These are phyloP conservation scores for Ceryle rudis DNA, from an alignment of 2,797 vertebrate genomes.

Conservation along the genomic window DNA sequence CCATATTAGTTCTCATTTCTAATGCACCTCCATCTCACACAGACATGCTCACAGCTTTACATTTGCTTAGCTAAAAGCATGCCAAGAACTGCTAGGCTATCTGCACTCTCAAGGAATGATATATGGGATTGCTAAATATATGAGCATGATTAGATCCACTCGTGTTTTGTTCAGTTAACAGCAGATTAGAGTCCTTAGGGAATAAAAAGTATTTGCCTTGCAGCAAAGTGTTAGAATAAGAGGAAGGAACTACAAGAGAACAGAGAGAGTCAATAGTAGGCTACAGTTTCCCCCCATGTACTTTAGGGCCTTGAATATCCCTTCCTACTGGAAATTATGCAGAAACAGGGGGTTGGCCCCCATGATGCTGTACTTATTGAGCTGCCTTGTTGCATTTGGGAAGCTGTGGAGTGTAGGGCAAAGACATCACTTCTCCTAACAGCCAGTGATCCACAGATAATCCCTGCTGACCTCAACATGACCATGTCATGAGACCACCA, in stretches of 20 bases:
- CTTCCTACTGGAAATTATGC: background rate
- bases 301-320: background rate
- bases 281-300: background rate
- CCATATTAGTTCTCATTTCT: background rate
- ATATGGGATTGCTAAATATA: background rate
- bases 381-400: background rate
- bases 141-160: background rate
- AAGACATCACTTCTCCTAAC: background rate
- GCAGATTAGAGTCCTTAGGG: background rate
- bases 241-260: background rate
- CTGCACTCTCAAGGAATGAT: slow-evolving; percentile 7
- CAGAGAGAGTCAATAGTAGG: background rate
- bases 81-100: slow-evolving; percentile 32
- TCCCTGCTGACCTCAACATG: background rate
- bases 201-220: background rate
- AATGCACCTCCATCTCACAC: background rate
- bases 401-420: background rate
- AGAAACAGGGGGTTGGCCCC: background rate
- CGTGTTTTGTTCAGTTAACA: background rate
- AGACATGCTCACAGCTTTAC: background rate
- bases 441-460: background rate
- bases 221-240: background rate
- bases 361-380: background rate
- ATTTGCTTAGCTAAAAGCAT: slow-evolving; percentile 32
- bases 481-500: background rate